These are phyloP conservation scores for Scaptomyza parva DNA, from an alignment of 2,888 invertebrate species.

Conservation along the genomic window DNA sequence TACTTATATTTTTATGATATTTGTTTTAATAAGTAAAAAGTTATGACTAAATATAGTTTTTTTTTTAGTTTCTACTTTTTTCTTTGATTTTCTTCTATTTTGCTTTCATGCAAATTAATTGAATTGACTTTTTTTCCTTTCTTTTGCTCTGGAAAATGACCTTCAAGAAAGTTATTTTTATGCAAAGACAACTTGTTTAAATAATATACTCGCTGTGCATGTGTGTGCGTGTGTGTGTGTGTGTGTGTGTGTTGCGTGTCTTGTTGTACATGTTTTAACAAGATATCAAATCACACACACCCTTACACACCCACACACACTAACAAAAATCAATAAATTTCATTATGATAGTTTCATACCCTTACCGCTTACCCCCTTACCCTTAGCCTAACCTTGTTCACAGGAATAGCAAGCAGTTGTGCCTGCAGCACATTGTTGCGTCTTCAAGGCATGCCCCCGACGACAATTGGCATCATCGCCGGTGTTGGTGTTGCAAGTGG, in stretches of 20 bases:
- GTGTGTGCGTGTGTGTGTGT: no score
- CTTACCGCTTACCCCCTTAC: constrained; percentile 9
- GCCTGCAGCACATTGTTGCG: constrained; percentile 61
- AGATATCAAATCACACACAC: not conserved
- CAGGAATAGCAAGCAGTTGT: constrained; percentile 78
- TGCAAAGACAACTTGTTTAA: not conserved
- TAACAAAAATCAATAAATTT: not conserved
- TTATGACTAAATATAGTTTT: no score
- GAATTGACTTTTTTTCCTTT: not conserved
- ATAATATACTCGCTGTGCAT: not conserved
- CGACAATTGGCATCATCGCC: constrained; percentile 68
- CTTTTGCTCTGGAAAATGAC: no score
- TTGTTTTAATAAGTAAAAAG: no score
- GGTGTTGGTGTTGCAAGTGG: constrained; percentile 72
- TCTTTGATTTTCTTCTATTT: no score
- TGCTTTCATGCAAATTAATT: not conserved
- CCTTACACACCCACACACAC: not conserved
- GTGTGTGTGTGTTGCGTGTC: not conserved
- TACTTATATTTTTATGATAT: no score
- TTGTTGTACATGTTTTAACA: not conserved
- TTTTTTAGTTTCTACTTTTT: no score
- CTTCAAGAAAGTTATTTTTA: constrained; percentile 1
- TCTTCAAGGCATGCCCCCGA: constrained; percentile 43
- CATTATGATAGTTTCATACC: not conserved
- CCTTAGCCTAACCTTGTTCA: constrained; percentile 74